Base-by-base conservation (phyloP, 2,113 vertebrate genomes). In the Stegastes partitus region DNA sequence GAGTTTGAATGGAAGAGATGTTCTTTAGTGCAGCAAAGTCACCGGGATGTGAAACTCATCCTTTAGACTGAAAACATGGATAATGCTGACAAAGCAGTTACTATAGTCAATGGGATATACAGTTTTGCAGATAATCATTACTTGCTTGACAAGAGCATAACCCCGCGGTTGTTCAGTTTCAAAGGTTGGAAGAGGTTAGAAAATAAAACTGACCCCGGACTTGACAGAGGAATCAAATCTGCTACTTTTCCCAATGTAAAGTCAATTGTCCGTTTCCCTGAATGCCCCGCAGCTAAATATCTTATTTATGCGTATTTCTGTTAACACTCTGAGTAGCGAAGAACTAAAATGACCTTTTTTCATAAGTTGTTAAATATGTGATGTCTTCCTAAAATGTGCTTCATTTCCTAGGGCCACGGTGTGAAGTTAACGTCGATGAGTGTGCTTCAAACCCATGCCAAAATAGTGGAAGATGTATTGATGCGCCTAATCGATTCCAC, bases 351-450 rank as follows among this genome's bases (percentile, higher is more conserved):
- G 4, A 16, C 4, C 9, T 16, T 28, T 47, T 16, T 68, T 47
- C 2, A 19, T 18, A 56, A 45, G 18, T 34, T 71, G 25, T 68
- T 59, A 23, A 56, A 51, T 44, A 51, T 44, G 5, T 51, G 28
- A 73, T 51, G 21, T 72, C 11, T 64, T 18, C 34, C 31, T 72
- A 3, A 79, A 67, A 67, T 70, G 21, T 66, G n/a, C 34, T 80
- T 72, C 0, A 31, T 75, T 82, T 85, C 34, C 76, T 82, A 98
- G 96, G 95, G 63, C 47, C 69, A 1, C 61, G 75, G 49, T 96
- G 96, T 87, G 94, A 95, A 80, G 67, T 89, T 62, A 91, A 95
- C 86, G 72, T 91, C 74, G 88, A 96, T 22, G 95, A 96, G 81
- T 95, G 95, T 56, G 28, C 74, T 18, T 96, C 95, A 21, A 18